Evolutionary conservation across 2,797 vertebrate species (phyloP).

Genomic region (Xenentodon cancila): DNA sequence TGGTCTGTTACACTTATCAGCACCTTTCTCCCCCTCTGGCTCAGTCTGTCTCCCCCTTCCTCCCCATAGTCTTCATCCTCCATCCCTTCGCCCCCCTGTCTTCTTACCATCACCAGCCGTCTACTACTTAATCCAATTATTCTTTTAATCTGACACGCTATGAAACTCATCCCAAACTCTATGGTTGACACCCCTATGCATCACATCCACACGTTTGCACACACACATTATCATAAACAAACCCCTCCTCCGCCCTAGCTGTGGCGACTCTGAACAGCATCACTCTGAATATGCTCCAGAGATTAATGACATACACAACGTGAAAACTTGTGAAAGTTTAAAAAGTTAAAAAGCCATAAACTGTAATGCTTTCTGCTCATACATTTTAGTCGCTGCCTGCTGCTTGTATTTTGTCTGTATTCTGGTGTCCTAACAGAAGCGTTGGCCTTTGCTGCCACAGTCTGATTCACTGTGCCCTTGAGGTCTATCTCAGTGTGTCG

Average conservation of each 20-base stretch:
- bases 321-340: constrained; percentile 26
- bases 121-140: constrained; percentile 83
- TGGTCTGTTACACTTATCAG: constrained; percentile 69
- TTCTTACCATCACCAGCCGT: constrained; percentile 71
- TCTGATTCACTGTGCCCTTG: constrained; percentile 72
- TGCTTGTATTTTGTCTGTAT: constrained; percentile 58
- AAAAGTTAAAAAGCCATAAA: constrained; percentile 8
- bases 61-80: constrained; percentile 22
- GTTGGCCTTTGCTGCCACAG: constrained; percentile 63
- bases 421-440: constrained; percentile 46
- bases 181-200: constrained; percentile 41
- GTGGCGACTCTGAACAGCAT: not conserved
- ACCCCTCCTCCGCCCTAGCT: constrained; percentile 2
- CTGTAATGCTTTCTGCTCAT: constrained; percentile 4
- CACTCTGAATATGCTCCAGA: constrained; percentile 20
- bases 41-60: constrained; percentile 28
- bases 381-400: not conserved
- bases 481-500: constrained; percentile 49
- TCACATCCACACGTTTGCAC: constrained; percentile 24
- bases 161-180: constrained; percentile 68
- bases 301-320: constrained; percentile 22
- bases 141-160: constrained; percentile 81
- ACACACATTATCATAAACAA: constrained; percentile 15
- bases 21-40: constrained; percentile 44
- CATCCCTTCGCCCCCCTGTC: constrained; percentile 33